Evolutionary conservation across 2,797 vertebrate species (phyloP), one percentile per base, ranked within the genome.

Genomic region (Chloroceryle inda): DNA sequence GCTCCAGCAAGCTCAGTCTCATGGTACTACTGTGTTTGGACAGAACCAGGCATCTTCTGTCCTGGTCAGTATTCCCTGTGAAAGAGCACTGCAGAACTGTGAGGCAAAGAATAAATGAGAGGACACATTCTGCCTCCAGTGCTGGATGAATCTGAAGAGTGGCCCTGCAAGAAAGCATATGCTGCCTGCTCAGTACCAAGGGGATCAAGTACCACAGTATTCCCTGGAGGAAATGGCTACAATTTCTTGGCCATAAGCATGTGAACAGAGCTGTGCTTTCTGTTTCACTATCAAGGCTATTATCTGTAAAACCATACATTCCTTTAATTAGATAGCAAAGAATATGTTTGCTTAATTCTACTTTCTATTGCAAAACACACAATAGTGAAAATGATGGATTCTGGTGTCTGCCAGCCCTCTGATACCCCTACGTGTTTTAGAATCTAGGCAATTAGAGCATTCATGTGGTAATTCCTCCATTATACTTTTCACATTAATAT

Each of bases 401-500:
- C 74, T 78, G 27, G 35, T 73, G 79, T 72, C 79, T 93, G 73
- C 55, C 68, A 88, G 69, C 68, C 94, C 82, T 63, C 74, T 63
- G 76, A 84, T 79, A 85, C 52, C n/a, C 59, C 40, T 75, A 58
- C 21, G 24, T 88, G 40, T 55, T 93, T 93, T 90, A 92, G 83
- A 87, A 90, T 56, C 31, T 31, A 78, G 44, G 73, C 74, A 85
- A 71, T 67, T 88, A 92, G 50, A 76, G 67, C 67, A 88, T 85
- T 94, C 88, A 82, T 37, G 33, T 81, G 69, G 17, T 88, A 92
- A 93, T 88, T 94, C 47, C 35, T 84, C 80, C 66, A 88, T 93
- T 94, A 73, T 86, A 66, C 27, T 92, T 96, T 88, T 75, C 73
- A 88, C 50, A 92, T 92, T 89, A 79, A 91, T 76, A 76, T 77